These are phyloP conservation scores for Balaenoptera acutorostrata DNA, from an alignment of 2,113 vertebrate species.

Conservation along the genomic window DNA sequence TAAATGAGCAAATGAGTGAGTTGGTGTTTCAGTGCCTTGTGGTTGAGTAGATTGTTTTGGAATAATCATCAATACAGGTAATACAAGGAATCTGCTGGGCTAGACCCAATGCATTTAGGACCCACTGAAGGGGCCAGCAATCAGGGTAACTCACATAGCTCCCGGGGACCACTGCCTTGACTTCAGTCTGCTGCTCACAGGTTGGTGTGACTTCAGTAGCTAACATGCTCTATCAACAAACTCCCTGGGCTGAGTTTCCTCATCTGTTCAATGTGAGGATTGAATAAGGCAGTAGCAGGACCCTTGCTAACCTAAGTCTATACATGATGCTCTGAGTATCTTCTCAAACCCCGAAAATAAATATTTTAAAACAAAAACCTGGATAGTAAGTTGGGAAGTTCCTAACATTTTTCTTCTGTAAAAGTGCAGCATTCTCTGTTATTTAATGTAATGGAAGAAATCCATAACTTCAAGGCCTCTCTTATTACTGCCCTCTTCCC, in stretches of 20 bases:
- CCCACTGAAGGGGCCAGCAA: not conserved
- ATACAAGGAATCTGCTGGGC: not conserved
- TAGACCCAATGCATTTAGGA: not conserved
- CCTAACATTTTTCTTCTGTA: not conserved
- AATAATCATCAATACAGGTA: not conserved
- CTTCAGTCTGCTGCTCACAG: not conserved
- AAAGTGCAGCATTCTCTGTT: not conserved
- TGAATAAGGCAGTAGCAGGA: not conserved
- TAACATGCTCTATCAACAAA: not conserved
- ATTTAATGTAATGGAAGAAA: not conserved
- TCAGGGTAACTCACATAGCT: not conserved
- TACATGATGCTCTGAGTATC: not conserved
- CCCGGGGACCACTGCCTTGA: not conserved
- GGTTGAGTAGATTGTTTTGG: not conserved
- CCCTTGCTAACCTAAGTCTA: not conserved
- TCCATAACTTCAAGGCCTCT: not conserved
- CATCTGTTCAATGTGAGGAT: not conserved
- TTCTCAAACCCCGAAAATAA: not conserved
- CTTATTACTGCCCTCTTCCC: not conserved
- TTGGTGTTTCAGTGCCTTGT: not conserved
- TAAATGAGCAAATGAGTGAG: not conserved
- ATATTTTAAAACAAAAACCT: not conserved
- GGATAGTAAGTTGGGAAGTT: not conserved
- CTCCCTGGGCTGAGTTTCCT: not conserved
- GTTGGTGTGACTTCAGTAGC: not conserved